Conservation (phyloP, 2,113 vertebrate species). For the Phocoena sinus region DNA sequence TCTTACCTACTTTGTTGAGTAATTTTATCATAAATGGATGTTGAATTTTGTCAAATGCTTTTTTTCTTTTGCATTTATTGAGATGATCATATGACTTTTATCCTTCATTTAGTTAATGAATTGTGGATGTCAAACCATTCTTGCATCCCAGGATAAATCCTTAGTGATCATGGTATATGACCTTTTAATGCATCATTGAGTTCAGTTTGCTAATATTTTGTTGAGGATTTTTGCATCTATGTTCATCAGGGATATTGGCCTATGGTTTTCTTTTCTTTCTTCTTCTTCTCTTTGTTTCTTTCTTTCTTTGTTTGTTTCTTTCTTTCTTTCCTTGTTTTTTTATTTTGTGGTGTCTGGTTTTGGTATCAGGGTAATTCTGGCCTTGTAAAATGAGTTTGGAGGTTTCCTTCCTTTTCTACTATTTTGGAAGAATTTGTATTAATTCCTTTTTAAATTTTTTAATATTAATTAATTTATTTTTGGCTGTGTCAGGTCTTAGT, state of each 20-base stretch:
- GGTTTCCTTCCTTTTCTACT: not conserved
- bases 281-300: too few species aligned
- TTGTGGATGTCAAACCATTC: not conserved
- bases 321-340: too few species aligned
- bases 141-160: not conserved
- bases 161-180: not conserved
- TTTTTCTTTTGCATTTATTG: not conserved
- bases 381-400: not conserved
- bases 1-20: not conserved
- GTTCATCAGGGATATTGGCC: not conserved
- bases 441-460: not conserved
- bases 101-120: not conserved
- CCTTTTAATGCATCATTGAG: not conserved
- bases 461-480: too few species aligned
- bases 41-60: not conserved
- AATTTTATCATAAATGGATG: not conserved
- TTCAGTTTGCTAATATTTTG: not conserved
- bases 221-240: not conserved
- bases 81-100: not conserved
- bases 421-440: not conserved
- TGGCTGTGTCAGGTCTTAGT: too few species aligned
- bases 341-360: not conserved
- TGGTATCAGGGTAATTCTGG: not conserved
- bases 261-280: not conserved
- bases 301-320: too few species aligned